Conservation (phyloP, 2,113 vertebrate species). For the Picathartes gymnocephalus region DNA sequence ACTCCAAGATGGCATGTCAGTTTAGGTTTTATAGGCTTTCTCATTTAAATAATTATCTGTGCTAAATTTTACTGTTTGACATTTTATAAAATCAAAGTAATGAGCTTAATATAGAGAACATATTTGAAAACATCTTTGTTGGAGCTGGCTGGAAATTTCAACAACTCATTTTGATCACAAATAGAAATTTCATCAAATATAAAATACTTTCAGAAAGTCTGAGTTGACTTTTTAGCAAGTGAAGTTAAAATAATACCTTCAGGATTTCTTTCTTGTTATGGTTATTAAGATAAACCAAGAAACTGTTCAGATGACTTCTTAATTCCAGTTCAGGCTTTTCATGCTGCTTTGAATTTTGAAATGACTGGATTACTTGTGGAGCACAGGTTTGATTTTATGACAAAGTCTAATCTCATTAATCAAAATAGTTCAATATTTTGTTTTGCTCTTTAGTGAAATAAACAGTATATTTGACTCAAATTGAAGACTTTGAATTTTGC, state of each 20-base stretch:
- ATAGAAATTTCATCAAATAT: neutral
- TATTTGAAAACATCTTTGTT: slow-evolving; percentile 45
- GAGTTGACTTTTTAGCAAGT: neutral
- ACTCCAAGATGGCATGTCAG: neutral
- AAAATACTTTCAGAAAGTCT: neutral
- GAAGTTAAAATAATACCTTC: neutral
- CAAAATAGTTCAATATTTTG: neutral
- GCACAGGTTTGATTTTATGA: neutral
- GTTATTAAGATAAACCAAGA: neutral
- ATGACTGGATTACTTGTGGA: neutral
- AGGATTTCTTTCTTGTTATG: neutral
- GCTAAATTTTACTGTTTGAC: slow-evolving; percentile 47
- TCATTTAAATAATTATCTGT: slow-evolving; percentile 25
- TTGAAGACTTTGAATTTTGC: neutral
- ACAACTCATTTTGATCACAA: neutral
- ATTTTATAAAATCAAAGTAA: slow-evolving; percentile 26
- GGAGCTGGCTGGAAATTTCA: neutral
- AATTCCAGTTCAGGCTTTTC: neutral
- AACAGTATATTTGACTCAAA: neutral
- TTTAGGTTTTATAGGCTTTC: slow-evolving; percentile 1
- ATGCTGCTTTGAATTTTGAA: neutral
- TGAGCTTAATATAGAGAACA: slow-evolving; percentile 19
- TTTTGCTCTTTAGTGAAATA: neutral
- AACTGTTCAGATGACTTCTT: neutral
- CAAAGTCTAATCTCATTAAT: neutral